phyloP scores from a whole-genome alignment of 2,113 vertebrate genomes.

The Todiramphus saurophagus region DNA sequence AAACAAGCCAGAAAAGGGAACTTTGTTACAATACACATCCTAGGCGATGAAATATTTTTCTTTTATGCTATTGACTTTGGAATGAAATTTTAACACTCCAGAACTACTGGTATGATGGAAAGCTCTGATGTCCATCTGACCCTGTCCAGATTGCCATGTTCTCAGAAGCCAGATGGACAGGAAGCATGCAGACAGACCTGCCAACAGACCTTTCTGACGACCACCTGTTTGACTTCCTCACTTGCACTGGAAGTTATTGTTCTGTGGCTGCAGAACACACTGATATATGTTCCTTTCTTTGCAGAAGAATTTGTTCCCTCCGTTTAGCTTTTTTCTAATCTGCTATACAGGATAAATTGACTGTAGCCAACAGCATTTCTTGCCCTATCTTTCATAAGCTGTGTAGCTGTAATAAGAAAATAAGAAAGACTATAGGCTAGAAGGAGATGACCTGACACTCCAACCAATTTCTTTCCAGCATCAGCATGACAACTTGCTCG shows the following conservation, averaged over 20 bases:
- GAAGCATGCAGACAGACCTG: background rate
- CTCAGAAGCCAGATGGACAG: background rate
- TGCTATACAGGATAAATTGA: background rate
- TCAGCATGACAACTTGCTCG: constrained; percentile 98
- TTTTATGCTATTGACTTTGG: background rate
- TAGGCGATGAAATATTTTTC: background rate
- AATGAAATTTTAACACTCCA: background rate
- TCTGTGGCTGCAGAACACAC: background rate
- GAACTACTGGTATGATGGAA: background rate
- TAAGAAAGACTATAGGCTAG: background rate
- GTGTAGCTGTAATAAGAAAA: background rate
- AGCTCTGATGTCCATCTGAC: background rate
- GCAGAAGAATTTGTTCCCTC: background rate
- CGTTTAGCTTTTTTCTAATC: background rate
- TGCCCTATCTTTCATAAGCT: background rate
- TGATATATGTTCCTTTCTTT: background rate
- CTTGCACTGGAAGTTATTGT: background rate
- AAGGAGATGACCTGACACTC: background rate
- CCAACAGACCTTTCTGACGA: background rate
- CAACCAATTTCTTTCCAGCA: constrained; percentile 73
- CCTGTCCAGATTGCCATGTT: background rate
- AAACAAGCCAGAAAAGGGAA: background rate
- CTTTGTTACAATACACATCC: background rate
- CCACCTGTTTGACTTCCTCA: background rate
- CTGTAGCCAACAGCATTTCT: background rate